These are phyloP conservation scores for Apteryx mantelli DNA, from an alignment of 2,113 vertebrate genomes.

Conservation along the genomic window DNA sequence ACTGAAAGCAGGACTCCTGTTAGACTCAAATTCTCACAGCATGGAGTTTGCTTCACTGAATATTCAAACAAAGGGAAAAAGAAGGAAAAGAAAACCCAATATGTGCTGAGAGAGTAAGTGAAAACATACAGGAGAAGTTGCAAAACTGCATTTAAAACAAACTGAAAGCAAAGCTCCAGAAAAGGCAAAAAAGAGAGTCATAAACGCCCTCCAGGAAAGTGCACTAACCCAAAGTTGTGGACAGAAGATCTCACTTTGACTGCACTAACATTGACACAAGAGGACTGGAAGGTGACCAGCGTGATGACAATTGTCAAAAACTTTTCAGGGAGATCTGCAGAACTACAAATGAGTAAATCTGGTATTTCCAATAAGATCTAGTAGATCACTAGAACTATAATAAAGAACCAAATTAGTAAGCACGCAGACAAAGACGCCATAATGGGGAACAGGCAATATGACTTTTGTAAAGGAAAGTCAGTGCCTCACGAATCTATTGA, in stretches of 20 bases:
- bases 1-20: slow-evolving; percentile 37
- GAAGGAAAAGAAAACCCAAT: not conserved
- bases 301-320: not conserved
- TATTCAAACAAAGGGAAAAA: not conserved
- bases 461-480: not conserved
- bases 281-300: not conserved
- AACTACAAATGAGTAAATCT: not conserved
- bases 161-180: not conserved
- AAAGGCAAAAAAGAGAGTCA: not conserved
- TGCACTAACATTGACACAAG: not conserved
- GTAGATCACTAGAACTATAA: not conserved
- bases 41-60: not conserved
- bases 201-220: not conserved
- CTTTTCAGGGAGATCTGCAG: not conserved
- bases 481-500: not conserved
- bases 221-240: not conserved
- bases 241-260: not conserved
- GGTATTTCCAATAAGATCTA: not conserved
- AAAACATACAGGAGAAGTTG: too few relatives aligned
- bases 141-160: not conserved
- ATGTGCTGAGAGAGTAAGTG: not conserved
- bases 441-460: not conserved
- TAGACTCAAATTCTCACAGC: not conserved
- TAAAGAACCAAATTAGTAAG: not conserved
- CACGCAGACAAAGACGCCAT: not conserved